Evolutionary conservation across 2,888 invertebrate species (phyloP).

Genomic region (Galeruca laticollis): DNA sequence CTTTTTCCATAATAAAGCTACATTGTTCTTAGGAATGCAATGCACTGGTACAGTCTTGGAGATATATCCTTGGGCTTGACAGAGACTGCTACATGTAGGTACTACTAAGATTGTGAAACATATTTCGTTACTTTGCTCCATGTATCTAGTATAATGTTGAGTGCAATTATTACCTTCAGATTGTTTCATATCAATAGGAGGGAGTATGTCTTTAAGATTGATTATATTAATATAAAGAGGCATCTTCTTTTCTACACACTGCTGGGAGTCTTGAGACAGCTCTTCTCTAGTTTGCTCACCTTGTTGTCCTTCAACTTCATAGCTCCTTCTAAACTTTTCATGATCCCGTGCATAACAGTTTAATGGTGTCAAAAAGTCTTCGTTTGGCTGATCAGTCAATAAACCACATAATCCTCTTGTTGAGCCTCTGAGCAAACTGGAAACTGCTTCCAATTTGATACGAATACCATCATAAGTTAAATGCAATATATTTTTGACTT

Average conservation of each 20-base stretch:
- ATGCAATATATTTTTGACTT: conserved; percentile 68
- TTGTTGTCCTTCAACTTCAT: conserved; percentile 68
- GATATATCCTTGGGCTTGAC: conserved; percentile 59
- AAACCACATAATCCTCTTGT: conserved; percentile 77
- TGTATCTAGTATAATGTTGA: conserved; percentile 69
- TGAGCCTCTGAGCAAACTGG: conserved; percentile 68
- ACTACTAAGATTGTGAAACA: conserved; percentile 74
- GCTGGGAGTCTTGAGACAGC: conserved; percentile 63
- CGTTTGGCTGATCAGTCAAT: conserved; percentile 70
- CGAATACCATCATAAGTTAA: conserved; percentile 73
- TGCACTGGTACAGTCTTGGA: conserved; percentile 67
- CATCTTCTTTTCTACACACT: conserved; percentile 57
- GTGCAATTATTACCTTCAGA: conserved; percentile 46
- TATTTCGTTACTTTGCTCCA: conserved; percentile 68
- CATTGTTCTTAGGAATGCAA: conserved; percentile 61
- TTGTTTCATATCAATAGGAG: not conserved
- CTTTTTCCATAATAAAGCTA: conserved; percentile 58
- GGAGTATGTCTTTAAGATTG: conserved; percentile 46
- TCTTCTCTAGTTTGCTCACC: conserved; percentile 57
- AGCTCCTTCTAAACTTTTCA: conserved; percentile 71
- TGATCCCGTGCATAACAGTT: conserved; percentile 70
- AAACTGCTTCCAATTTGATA: conserved; percentile 62
- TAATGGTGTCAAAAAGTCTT: conserved; percentile 73
- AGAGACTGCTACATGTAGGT: conserved; percentile 69
- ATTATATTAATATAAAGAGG: conserved; percentile 66